Evolutionary conservation across 1,140 invertebrate species (phyloP), one percentile per base, ranked within the genome.

Genomic region (Drosophila mojavensis): DNA sequence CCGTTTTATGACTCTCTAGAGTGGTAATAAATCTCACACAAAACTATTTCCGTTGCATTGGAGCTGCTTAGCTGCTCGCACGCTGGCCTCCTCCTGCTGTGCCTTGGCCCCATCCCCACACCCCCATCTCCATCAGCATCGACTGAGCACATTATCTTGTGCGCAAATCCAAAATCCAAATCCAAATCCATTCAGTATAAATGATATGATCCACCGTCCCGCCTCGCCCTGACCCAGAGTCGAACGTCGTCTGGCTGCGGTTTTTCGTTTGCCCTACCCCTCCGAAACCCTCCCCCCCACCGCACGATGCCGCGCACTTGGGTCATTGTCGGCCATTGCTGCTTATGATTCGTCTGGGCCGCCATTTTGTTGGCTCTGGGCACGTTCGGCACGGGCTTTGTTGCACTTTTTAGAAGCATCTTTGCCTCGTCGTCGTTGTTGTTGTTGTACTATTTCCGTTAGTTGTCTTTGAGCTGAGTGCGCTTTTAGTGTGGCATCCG

Each of bases 21-120:
- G 88, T 91, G 80, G 88, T 90, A 91, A 91, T 91, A 91, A 91
- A 91, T 91, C 88, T 91, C 88, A 90, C 88, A 91, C 88, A 88
- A 91, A 91, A 91, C 88, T 91, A 91, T 91, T 91, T 91, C 88
- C 89, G 88, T 91, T 91, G 88, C 80, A 88, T 90, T 90, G 79
- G 84, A 86, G 84, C 84, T 88, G 84, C 84, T 86, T 78, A 78
- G 78, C 78, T 70, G 78, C 78, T 70, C 45, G 55, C 59, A 65
- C 61, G 48, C 47, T 48, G 15, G 9, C 53, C 28, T 28, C 66
- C 77, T 17, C 17, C 17, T 17, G 17, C 17, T 17, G 17, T 17
- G 17, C 17, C 17, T 17, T 17, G 17, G 17, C 17, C 17, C 17
- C 17, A 17, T 17, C 0, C 17, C 17, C 17, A 17, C 17, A 17